Conservation (phyloP, 1,140 invertebrate species). For the Lepidostoma basale region DNA sequence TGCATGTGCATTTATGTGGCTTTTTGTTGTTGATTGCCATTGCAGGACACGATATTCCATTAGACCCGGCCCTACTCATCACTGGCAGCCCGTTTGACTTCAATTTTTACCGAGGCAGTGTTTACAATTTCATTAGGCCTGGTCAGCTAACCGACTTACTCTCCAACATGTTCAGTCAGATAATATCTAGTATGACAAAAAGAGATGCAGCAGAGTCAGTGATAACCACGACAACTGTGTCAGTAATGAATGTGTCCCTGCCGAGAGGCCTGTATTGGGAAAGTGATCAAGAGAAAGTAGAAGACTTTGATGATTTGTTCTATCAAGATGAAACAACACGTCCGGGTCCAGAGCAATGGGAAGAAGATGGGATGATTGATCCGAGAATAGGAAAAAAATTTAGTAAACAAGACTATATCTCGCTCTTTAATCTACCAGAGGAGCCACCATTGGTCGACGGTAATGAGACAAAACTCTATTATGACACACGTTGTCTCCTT, state of each 20-base stretch:
- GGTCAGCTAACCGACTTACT: constrained; percentile 41
- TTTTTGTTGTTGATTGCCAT: constrained; percentile 52
- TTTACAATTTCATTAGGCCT: constrained; percentile 43
- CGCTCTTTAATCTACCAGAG: constrained; percentile 22
- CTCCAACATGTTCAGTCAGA: constrained; percentile 40
- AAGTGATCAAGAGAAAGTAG: constrained; percentile 30
- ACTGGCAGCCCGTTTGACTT: constrained; percentile 45
- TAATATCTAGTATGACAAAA: constrained; percentile 30
- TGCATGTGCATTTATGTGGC: constrained; percentile 46
- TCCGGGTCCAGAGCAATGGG: constrained; percentile 28
- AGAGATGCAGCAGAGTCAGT: neutral
- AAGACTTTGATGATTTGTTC: constrained; percentile 41
- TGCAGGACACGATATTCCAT: constrained; percentile 60
- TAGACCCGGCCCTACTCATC: constrained; percentile 54
- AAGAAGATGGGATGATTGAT: constrained; percentile 32
- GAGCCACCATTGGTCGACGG: constrained; percentile 34
- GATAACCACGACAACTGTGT: neutral
- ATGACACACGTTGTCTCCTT: constrained; percentile 39
- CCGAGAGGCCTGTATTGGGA: constrained; percentile 43
- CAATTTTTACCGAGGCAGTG: constrained; percentile 39
- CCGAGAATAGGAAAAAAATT: constrained; percentile 26
- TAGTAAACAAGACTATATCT: constrained; percentile 39
- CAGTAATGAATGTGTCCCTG: constrained; percentile 1
- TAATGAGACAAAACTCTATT: constrained; percentile 43
- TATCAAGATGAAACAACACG: constrained; percentile 33